Conservation (phyloP, 2,113 vertebrate species). For the Sorex araneus region DNA sequence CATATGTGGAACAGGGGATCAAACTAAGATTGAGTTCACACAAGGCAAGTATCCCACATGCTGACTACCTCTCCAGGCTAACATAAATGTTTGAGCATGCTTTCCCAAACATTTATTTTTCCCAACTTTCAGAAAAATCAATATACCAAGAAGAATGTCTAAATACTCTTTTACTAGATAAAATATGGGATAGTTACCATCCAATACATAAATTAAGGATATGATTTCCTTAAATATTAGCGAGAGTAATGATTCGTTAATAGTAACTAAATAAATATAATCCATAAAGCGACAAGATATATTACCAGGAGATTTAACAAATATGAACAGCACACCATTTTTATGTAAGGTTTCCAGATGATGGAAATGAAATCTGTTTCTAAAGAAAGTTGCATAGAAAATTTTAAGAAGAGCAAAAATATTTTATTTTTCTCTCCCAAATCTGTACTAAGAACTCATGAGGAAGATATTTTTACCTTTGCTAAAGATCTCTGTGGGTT, state of each 20-base stretch:
- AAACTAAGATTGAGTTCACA: too few species aligned
- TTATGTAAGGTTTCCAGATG: conserved; percentile 1
- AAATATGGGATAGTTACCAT: neutral
- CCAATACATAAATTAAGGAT: neutral
- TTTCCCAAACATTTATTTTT: too few species aligned
- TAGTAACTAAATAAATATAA: neutral
- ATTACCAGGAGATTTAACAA: conserved; percentile 39
- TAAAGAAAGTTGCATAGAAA: conserved; percentile 3
- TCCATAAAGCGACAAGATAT: neutral
- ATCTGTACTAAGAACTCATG: neutral
- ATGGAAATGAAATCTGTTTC: conserved; percentile 10
- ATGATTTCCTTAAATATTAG: neutral
- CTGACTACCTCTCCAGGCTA: too few species aligned
- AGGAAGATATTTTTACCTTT: conserved; percentile 36
- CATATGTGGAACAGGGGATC: too few species aligned
- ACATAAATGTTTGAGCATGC: neutral
- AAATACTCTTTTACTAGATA: neutral
- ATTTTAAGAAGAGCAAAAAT: conserved; percentile 30
- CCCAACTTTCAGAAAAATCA: neutral
- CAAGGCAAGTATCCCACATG: too few species aligned
- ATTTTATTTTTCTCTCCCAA: neutral
- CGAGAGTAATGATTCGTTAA: neutral
- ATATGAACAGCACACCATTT: neutral
- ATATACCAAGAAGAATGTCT: neutral
- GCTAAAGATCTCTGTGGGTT: neutral